Evolutionary conservation across 2,113 vertebrate species (phyloP).

Genomic region (Carlito syrichta): DNA sequence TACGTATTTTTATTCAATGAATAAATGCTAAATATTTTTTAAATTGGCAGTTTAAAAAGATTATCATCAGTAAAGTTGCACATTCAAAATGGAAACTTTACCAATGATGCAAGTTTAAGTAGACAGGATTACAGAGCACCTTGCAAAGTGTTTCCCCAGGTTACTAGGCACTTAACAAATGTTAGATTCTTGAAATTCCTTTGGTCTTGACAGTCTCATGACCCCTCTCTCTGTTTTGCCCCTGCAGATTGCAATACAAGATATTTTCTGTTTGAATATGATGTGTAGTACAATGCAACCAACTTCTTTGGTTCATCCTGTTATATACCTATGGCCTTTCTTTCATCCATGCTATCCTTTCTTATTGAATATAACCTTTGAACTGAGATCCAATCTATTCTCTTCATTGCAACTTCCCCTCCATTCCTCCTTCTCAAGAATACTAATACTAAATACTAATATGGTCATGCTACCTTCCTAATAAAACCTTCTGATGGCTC

Average conservation of each 20-base stretch:
- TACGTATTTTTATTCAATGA: not conserved
- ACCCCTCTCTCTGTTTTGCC: not conserved
- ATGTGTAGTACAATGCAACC: not conserved
- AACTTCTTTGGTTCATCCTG: conserved; percentile 8
- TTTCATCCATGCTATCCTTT: not conserved
- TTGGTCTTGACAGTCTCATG: not conserved
- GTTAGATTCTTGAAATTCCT: not conserved
- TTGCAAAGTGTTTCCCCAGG: not conserved
- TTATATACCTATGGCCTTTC: not conserved
- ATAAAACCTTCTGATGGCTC: not conserved
- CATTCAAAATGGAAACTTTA: conserved; percentile 5
- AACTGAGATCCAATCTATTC: not conserved
- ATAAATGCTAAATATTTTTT: not conserved
- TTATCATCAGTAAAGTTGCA: not conserved
- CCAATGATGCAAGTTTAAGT: not conserved
- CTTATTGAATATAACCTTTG: not conserved
- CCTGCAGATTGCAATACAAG: not conserved
- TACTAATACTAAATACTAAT: not conserved
- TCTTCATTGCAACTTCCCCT: not conserved
- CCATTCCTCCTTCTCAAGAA: not conserved
- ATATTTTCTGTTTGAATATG: conserved; percentile 37
- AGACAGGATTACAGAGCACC: not conserved
- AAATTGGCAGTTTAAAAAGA: not conserved
- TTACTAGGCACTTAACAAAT: not conserved
- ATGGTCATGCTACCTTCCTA: not conserved